Evolutionary conservation across 2,797 vertebrate genomes (phyloP).

Genomic region (Helostoma temminkii): DNA sequence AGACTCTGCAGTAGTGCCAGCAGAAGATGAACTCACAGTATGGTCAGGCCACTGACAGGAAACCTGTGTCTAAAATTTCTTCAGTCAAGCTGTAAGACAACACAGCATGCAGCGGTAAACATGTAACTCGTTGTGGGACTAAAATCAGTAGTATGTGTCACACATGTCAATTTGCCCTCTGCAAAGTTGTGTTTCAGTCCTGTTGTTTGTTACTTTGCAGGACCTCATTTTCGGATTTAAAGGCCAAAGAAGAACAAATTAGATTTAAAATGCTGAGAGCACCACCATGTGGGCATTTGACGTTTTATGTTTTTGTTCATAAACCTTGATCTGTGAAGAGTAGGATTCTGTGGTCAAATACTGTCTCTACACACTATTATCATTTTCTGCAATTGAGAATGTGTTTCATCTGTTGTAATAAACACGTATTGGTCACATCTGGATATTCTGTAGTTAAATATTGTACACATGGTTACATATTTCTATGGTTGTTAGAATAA

Average conservation of each 20-base stretch:
- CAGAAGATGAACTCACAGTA: constrained; percentile 30
- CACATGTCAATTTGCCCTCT: not conserved
- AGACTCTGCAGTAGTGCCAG: constrained; percentile 52
- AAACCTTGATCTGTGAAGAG: not conserved
- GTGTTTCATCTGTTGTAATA: too few relatives aligned
- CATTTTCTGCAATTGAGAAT: too few relatives aligned
- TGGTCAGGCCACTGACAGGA: constrained; percentile 40
- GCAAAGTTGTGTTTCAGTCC: not conserved
- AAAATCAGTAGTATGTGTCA: constrained; percentile 1
- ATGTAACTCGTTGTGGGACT: not conserved
- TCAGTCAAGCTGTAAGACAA: constrained; percentile 4
- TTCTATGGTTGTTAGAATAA: not conserved
- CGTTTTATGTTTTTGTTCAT: not conserved
- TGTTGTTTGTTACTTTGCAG: constrained; percentile 5
- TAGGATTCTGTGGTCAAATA: not conserved
- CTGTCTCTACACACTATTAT: too few relatives aligned
- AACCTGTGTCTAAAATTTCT: constrained; percentile 52
- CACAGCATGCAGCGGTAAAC: constrained; percentile 1
- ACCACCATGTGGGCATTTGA: constrained; percentile 16
- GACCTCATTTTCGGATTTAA: not conserved
- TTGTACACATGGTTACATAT: not conserved
- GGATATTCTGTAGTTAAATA: too few relatives aligned
- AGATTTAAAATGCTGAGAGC: not conserved
- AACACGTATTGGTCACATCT: too few relatives aligned
- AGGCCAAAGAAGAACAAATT: not conserved